Evolutionary conservation across 2,113 vertebrate genomes (phyloP), one percentile per base, ranked within the genome.

Genomic region (Orientallactaga bullata): DNA sequence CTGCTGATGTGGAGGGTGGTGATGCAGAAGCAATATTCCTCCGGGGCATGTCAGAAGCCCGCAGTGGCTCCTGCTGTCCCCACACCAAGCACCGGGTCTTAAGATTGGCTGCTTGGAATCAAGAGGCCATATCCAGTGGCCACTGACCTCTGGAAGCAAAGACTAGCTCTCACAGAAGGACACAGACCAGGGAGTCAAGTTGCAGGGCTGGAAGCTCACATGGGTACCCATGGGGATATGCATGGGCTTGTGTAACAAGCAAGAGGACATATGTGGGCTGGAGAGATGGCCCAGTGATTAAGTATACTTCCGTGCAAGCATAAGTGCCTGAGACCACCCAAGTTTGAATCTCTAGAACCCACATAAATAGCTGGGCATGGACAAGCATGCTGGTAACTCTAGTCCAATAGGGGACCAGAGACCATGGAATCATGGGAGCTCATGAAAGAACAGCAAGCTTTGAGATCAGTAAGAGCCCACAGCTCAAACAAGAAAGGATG

Each of bases 1-100:
- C 76, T 47, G 66, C 71, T 0, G 51, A 26, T 12, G 35, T 1
- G 1, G 58, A 37, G 13, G 20, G 2, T 0, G 0, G 42, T 0
- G 6, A 69, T 10, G 26, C 69, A 2, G 26, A 17, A 24, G 65
- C 8, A 3, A 6, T 0, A 6, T 0, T 23, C 32, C 79, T 55
- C 21, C 69, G 0, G 9, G 63, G n/a, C 11, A 0, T 0, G 11
- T 42, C 92, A 39, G 8, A 26, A 55, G 81, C 65, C 37, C 8
- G 0, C 1, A 0, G 3, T 18, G 51, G 83, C 30, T n/a, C 69
- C 71, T 30, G 35, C 58, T 15, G 66, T 32, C 78, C 73, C 71
- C 37, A 26, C n/a, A 18, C 72, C 30, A 3, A 39, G 18, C 6
- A 7, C 82, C 8, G 17, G 21, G 18, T 8, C 47, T 18, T 32